Evolutionary conservation across 2,113 vertebrate species (phyloP), one percentile per base, ranked within the genome.

Genomic region (Poeciliopsis prolifica): DNA sequence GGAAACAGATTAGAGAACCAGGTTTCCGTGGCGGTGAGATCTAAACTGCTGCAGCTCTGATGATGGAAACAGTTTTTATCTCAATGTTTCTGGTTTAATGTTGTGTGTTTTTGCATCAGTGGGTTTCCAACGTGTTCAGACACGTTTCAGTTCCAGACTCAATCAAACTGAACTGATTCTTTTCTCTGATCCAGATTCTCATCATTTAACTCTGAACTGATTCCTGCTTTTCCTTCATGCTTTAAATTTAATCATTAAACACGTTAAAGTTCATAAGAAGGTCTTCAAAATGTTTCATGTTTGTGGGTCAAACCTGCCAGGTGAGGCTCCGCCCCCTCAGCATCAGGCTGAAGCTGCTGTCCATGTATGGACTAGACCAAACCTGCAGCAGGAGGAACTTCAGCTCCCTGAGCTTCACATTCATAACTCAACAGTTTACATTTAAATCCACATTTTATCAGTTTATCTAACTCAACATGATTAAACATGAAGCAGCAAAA

Each of bases 291-390:
- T 42, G 12, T 42, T 42, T 13, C 4, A 15, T 30, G 28, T 28
- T 28, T 24, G n/a, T 44, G 48, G 19, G 70, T 26, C 3, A 5
- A 15, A 63, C 58, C 73, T 63, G 3, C 4, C 68, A 76, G 64
- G 22, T 62, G 66, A 12, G 65, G 1, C 73, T 51, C 17, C 61
- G 28, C 62, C 62, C 44, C 69, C 48, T 29, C 5, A 1, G 8
- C 65, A 3, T 68, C 63, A 68, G 58, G 4, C 71, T 12, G 7
- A 10, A 70, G 51, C 74, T 35, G 62, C 26, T 76, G 72, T 65
- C 83, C 86, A 81, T 88, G 78, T 86, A 86, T 13, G 86, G 86
- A 69, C 78, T 75, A 2, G 58, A 69, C 26, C 61, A 68, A 9
- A 72, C 63, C 70, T 74, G 68, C 61, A 37, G 63, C 26, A n/a